These are phyloP conservation scores for Leuctra nigra DNA, from an alignment of 2,888 invertebrate genomes.

Conservation along the genomic window DNA sequence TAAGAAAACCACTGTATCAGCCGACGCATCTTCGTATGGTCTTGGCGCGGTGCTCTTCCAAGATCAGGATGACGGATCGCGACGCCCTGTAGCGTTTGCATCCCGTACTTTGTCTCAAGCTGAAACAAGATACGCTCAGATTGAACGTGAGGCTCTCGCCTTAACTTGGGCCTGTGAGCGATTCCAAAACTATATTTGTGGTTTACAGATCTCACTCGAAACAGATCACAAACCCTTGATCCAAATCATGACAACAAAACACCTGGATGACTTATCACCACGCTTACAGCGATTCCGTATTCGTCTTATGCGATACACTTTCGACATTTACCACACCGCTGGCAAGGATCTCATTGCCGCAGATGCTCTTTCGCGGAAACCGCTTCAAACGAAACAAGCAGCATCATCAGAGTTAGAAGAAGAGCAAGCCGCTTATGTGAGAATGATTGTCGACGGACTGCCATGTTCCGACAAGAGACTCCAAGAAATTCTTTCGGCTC, in stretches of 20 bases:
- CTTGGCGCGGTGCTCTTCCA: slow-evolving; percentile 28
- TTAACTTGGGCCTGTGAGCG: background rate
- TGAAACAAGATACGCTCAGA: slow-evolving; percentile 18
- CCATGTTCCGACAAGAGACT: background rate
- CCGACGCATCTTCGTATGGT: slow-evolving; percentile 28
- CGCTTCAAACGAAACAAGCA: background rate
- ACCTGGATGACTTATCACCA: background rate
- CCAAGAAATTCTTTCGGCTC: background rate
- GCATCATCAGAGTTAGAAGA: background rate
- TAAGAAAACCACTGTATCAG: slow-evolving; percentile 24
- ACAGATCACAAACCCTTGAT: slow-evolving; percentile 19
- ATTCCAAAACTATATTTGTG: slow-evolving; percentile 1
- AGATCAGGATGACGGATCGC: slow-evolving; percentile 21
- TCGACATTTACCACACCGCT: background rate
- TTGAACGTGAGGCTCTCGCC: slow-evolving; percentile 9
- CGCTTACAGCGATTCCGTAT: background rate
- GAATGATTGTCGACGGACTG: background rate
- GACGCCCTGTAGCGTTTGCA: slow-evolving; percentile 21
- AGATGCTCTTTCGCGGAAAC: slow-evolving; percentile 1
- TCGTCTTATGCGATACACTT: background rate
- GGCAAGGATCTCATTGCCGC: slow-evolving; percentile 7
- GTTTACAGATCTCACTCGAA: background rate
- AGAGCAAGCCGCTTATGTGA: background rate
- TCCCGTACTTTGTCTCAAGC: slow-evolving; percentile 26
- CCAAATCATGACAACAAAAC: too few species aligned